Conservation (phyloP, 1,140 invertebrate species). For the Euura lappo region DNA sequence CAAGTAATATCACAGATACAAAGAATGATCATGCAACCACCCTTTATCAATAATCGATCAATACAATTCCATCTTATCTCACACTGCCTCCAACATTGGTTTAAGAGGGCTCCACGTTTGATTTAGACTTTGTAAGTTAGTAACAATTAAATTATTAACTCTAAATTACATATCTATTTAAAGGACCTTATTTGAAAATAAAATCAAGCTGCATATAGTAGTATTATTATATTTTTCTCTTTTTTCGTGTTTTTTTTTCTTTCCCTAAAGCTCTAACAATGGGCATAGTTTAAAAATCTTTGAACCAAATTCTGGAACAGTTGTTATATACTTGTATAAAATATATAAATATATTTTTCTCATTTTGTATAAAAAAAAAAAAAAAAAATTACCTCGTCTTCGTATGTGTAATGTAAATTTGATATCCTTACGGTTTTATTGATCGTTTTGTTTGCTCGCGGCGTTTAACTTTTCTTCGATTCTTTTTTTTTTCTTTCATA, state of each 20-base stretch:
- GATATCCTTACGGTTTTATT: background rate
- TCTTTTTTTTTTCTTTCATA: background rate
- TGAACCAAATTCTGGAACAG: background rate
- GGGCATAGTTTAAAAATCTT: too few species aligned
- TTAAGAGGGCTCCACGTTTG: conserved; percentile 34
- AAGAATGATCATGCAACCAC: conserved; percentile 38
- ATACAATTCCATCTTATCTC: background rate
- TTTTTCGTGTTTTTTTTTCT: background rate
- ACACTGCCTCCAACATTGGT: conserved; percentile 21
- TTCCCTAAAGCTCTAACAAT: background rate
- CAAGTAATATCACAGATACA: conserved; percentile 59
- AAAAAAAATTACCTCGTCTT: background rate
- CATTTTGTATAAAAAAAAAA: background rate
- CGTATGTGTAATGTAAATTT: background rate
- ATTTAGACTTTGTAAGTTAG: conserved; percentile 43
- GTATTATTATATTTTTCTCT: background rate
- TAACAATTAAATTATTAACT: conserved; percentile 48
- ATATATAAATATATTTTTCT: background rate
- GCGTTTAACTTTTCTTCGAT: background rate
- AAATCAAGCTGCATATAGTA: background rate
- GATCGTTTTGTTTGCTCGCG: background rate
- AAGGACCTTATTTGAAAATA: background rate
- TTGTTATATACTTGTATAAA: conserved; percentile 1
- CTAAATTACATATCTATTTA: conserved; percentile 22
- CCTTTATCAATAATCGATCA: conserved; percentile 29